A percentile compares a stretch with the other conserved stretches of the same genome.
Evolutionary conservation across 2,888 invertebrate species (phyloP).

Genomic region (Drosophila prostipennis): DNA sequence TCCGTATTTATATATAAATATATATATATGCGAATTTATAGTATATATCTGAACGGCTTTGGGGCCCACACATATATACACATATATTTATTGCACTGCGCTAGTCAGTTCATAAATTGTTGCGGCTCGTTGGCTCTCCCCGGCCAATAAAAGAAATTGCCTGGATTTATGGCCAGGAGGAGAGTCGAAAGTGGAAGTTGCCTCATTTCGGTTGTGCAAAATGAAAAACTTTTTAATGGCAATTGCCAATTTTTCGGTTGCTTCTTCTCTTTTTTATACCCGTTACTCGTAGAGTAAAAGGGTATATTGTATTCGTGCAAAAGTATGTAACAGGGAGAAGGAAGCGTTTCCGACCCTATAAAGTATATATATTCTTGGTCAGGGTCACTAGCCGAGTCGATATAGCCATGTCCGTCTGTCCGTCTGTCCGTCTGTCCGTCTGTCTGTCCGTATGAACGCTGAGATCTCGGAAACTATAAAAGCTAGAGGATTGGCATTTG

Average conservation of each 20-base stretch:
- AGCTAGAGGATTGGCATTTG: no score
- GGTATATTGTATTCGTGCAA: no score
- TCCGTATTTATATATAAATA: conserved; percentile 25
- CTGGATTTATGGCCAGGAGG: conserved; percentile 41
- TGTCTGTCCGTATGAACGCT: no score
- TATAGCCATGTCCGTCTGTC: no score
- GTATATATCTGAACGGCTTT: conserved; percentile 19
- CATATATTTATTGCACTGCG: conserved; percentile 36
- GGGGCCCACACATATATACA: conserved; percentile 16
- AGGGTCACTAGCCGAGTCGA: no score
- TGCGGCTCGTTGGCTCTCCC: conserved; percentile 43
- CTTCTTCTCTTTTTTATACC: no score
- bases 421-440: no score
- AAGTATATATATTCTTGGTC: no score
- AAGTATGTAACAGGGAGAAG: no score
- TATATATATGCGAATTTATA: conserved; percentile 8
- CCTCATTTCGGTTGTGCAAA: conserved; percentile 47
- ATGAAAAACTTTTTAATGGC: conserved; percentile 64
- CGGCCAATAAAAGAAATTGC: conserved; percentile 45
- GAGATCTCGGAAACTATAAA: no score
- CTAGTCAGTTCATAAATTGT: conserved; percentile 69
- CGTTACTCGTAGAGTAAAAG: no score
- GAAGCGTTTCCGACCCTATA: no score
- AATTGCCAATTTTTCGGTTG: conserved; percentile 22
- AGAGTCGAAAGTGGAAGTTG: conserved; percentile 36